phyloP scores from a whole-genome alignment of 2,888 invertebrate species.

The Cheiracanthium punctorium region DNA sequence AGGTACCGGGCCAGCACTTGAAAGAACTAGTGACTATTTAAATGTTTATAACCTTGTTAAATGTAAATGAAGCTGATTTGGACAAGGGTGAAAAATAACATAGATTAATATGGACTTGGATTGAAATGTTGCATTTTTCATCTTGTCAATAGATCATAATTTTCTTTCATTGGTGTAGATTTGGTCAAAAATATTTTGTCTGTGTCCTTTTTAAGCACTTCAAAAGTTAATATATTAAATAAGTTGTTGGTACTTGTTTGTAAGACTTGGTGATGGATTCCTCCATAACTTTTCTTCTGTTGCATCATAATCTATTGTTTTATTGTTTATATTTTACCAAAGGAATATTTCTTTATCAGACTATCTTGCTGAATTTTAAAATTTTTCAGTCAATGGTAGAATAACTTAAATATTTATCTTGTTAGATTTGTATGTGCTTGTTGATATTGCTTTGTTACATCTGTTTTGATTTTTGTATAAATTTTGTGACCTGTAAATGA shows the following conservation, averaged over 20 bases:
- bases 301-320: neutral
- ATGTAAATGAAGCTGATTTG: constrained; percentile 64
- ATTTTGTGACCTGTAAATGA: constrained; percentile 61
- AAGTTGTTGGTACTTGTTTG: constrained; percentile 17
- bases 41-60: constrained; percentile 66
- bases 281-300: neutral
- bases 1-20: constrained; percentile 61
- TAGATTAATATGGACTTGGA: constrained; percentile 51
- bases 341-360: constrained; percentile 24
- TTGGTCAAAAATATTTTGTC: constrained; percentile 41
- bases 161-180: constrained; percentile 46
- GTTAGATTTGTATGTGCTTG: constrained; percentile 66
- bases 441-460: constrained; percentile 60
- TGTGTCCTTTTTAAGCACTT: constrained; percentile 44
- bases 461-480: constrained; percentile 67
- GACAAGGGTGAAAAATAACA: constrained; percentile 32
- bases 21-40: constrained; percentile 63
- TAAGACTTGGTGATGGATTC: constrained; percentile 14
- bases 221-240: constrained; percentile 36
- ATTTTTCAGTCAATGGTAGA: constrained; percentile 26
- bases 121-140: constrained; percentile 57
- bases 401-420: constrained; percentile 64
- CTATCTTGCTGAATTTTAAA: neutral
- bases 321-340: constrained; percentile 39
- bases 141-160: constrained; percentile 66